Percentiles rank a stretch among this genome's conserved stretches.
phyloP scores from a whole-genome alignment of 2,888 invertebrate species.

The Octonoba sinensis region DNA sequence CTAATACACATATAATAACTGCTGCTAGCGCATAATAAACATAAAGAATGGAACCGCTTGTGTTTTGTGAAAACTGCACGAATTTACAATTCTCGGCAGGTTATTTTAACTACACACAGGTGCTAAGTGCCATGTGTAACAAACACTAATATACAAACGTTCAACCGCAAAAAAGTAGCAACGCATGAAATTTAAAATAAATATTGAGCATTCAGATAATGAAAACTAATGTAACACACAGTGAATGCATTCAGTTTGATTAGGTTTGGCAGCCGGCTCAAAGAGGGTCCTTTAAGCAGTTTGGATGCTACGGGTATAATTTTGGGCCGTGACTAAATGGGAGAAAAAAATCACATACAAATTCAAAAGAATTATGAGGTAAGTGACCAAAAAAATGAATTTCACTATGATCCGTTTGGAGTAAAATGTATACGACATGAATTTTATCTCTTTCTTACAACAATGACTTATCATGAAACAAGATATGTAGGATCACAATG shows the following conservation, averaged over 20 bases:
- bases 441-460: constrained; percentile 11
- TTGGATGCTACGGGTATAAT: too few species aligned
- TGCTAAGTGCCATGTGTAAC: constrained; percentile 57
- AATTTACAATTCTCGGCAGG: constrained; percentile 38
- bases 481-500: constrained; percentile 22
- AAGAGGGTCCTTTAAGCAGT: too few species aligned
- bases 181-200: constrained; percentile 24
- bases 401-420: constrained; percentile 27
- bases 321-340: too few species aligned
- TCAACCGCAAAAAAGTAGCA: constrained; percentile 40
- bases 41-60: constrained; percentile 31
- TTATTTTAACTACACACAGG: constrained; percentile 36
- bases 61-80: constrained; percentile 49
- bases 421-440: constrained; percentile 53
- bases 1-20: constrained; percentile 57
- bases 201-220: constrained; percentile 43
- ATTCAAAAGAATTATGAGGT: constrained; percentile 17
- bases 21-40: constrained; percentile 54
- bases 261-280: neutral
- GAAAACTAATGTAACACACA: constrained; percentile 22
- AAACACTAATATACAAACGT: constrained; percentile 48
- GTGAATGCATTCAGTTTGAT: constrained; percentile 15
- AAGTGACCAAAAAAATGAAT: constrained; percentile 5
- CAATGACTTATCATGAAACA: constrained; percentile 24
- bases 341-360: neutral